Evolutionary conservation across 2,888 invertebrate genomes (phyloP), one percentile per base, ranked within the genome.

Genomic region (Hyposoter dolosus): DNA sequence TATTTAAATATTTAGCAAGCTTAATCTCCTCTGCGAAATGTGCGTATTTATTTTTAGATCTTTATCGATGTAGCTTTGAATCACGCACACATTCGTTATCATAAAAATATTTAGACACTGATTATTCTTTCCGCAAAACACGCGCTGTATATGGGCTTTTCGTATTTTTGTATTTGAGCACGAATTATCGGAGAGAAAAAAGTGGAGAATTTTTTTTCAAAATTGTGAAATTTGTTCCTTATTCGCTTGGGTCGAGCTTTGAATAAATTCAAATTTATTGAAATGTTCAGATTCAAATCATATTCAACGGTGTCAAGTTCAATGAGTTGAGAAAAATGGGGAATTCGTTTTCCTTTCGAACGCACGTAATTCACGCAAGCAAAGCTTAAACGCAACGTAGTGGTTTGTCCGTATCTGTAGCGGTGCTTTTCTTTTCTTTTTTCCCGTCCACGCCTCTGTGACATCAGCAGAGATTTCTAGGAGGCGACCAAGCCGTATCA

Each of bases 401-500:
- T 92, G 91, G 91, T 93, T 91, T 93, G 93, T 91, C 84, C 90
- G 91, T 93, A 93, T 93, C 93, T 93, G 93, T 93, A 93, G 93
- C 92, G 89, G 89, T 89, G 91, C 93, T 92, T 93, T 92, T 92
- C 91, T 93, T 92, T 92, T 93, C 90, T 92, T 91, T 90, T 91
- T 92, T 90, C 91, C 90, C 91, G 90, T 89, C 89, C 86, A 90
- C 89, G 90, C 91, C 92, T 92, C 93, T 92, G 93, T 93, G 80
- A 93, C 91, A 93, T 92, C 92, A 92, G 90, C 93, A 93, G 93
- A 93, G 93, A 92, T 93, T 93, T 94, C 91, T 92, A 94, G 93
- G 93, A 93, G 92, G 92, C 92, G 92, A 93, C 88, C 92, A 91
- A 89, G 90, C 92, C 91, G 84, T 91, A 90, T 83, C 91, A 90